A percentile compares a stretch with the other conserved stretches of the same genome.
Conservation (phyloP, 2,888 invertebrate species). For the Meloe dianella region DNA sequence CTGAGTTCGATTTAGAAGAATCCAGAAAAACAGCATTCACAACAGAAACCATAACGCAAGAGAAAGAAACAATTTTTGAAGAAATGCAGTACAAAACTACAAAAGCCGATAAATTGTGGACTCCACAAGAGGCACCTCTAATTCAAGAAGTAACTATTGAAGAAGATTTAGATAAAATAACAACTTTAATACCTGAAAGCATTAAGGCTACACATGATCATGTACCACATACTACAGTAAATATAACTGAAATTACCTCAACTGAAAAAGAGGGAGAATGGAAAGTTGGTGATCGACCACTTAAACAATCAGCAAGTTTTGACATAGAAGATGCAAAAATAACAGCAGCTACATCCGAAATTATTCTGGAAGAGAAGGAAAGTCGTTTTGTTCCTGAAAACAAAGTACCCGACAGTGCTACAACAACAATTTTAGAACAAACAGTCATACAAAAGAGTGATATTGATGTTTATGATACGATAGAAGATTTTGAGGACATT, state of each 20-base stretch:
- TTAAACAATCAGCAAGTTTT: slow-evolving; percentile 26
- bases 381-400: slow-evolving; percentile 48
- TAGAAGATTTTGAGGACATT: slow-evolving; percentile 35
- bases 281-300: slow-evolving; percentile 22
- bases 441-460: slow-evolving; percentile 20
- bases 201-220: slow-evolving; percentile 40
- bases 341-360: slow-evolving; percentile 35
- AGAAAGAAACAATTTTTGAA: slow-evolving; percentile 52
- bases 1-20: slow-evolving; percentile 50
- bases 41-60: slow-evolving; percentile 52
- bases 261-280: slow-evolving; percentile 39
- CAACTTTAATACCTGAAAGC: slow-evolving; percentile 35
- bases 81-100: slow-evolving; percentile 44
- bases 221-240: slow-evolving; percentile 52
- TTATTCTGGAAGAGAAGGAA: slow-evolving; percentile 48
- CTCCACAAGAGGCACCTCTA: slow-evolving; percentile 27
- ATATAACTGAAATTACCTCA: slow-evolving; percentile 46
- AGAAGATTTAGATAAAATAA: slow-evolving; percentile 40
- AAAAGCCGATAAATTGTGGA: slow-evolving; percentile 43
- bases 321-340: slow-evolving; percentile 25
- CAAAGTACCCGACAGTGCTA: slow-evolving; percentile 30
- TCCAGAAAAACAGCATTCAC: slow-evolving; percentile 46
- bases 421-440: slow-evolving; percentile 19
- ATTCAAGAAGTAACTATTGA: slow-evolving; percentile 41
- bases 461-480: slow-evolving; percentile 23